Percentiles rank a stretch among this genome's conserved stretches.
These are phyloP conservation scores for Novumbra hubbsi DNA, from an alignment of 2,797 vertebrate species.

Conservation along the genomic window DNA sequence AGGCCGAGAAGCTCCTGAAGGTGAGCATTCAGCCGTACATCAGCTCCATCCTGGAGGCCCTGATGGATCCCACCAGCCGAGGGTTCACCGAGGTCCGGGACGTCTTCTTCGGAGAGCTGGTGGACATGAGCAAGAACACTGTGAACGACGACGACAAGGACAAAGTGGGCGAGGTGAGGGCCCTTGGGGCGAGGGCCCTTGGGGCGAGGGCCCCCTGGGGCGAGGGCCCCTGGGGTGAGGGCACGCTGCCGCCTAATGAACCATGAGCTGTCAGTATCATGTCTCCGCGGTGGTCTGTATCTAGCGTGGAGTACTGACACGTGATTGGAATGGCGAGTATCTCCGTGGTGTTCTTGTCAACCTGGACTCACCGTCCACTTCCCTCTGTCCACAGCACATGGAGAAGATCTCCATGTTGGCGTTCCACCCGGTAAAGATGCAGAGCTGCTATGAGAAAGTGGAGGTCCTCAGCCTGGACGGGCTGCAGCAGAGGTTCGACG, in stretches of 20 bases:
- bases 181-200: conserved; percentile 61
- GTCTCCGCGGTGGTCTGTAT: no score
- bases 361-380: neutral
- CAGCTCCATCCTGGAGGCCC: conserved; percentile 89
- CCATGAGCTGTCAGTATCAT: no score
- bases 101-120: conserved; percentile 90
- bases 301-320: neutral
- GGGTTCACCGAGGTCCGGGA: conserved; percentile 90
- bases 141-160: conserved; percentile 86
- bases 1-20: conserved; percentile 89
- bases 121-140: conserved; percentile 90
- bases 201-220: no score
- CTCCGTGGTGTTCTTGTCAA: neutral
- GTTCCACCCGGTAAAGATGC: conserved; percentile 95
- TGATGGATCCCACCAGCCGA: conserved; percentile 93
- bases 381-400: conserved; percentile 74
- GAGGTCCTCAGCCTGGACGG: conserved; percentile 90
- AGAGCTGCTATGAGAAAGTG: conserved; percentile 91
- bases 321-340: neutral
- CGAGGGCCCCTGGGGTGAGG: conserved; percentile 60
- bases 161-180: conserved; percentile 85
- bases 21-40: conserved; percentile 93
- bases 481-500: conserved; percentile 91
- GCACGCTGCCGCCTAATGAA: no score
- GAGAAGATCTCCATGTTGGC: conserved; percentile 92